A percentile compares a stretch with the other conserved stretches of the same genome.
Conservation (phyloP, 2,113 vertebrate genomes). For the Clarias magur region DNA sequence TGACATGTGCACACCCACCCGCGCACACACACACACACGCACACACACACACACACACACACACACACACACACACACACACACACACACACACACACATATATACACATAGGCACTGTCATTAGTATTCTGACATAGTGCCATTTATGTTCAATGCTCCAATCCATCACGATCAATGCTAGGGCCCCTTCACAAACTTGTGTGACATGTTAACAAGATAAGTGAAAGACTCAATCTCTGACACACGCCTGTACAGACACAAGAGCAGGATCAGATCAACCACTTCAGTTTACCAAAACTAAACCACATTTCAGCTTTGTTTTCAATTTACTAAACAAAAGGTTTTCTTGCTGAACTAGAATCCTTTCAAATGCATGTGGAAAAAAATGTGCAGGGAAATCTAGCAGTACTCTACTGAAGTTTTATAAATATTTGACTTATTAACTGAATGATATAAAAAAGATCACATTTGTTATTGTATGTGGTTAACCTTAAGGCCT, state of each 20-base stretch:
- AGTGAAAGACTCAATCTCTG: conserved; percentile 6
- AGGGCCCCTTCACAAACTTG: conserved; percentile 43
- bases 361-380: not conserved
- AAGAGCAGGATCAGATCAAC: not conserved
- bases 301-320: not conserved
- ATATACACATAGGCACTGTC: conserved; percentile 42
- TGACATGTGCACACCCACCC: conserved; percentile 58
- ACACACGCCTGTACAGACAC: not conserved
- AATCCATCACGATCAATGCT: conserved; percentile 73
- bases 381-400: not conserved
- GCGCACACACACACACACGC: conserved; percentile 37
- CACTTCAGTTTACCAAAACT: not conserved
- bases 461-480: not conserved
- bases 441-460: not conserved
- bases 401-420: not conserved
- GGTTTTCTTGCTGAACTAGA: not conserved
- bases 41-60: too few relatives aligned
- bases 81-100: conserved; percentile 4
- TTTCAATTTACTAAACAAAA: not conserved
- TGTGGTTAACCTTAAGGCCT: not conserved
- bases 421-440: not conserved
- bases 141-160: conserved; percentile 69
- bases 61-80: conserved; percentile 41
- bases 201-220: conserved; percentile 44
- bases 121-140: conserved; percentile 71